A percentile compares a stretch with the other conserved stretches of the same genome.
These are phyloP conservation scores for Platyura marginata DNA, from an alignment of 1,140 invertebrate genomes.

Conservation along the genomic window DNA sequence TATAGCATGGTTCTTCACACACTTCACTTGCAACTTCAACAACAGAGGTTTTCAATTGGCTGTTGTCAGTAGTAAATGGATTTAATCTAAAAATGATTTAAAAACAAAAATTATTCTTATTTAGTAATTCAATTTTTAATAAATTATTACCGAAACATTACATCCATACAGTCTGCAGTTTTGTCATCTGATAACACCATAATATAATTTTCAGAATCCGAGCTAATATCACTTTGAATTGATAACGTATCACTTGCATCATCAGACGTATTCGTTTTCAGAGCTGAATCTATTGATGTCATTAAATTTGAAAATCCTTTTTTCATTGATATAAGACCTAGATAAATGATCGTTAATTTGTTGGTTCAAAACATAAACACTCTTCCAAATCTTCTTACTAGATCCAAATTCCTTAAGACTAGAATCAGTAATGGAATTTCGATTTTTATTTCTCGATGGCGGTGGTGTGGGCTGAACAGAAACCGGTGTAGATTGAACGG, in stretches of 20 bases:
- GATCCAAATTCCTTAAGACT: slow-evolving; percentile 18
- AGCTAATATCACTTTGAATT: slow-evolving; percentile 55
- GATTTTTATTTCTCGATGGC: slow-evolving; percentile 16
- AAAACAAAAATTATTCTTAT: too few species aligned
- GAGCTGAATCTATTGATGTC: slow-evolving; percentile 60
- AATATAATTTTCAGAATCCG: slow-evolving; percentile 60
- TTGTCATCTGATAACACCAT: slow-evolving; percentile 45
- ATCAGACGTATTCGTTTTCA: slow-evolving; percentile 43
- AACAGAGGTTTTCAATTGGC: slow-evolving; percentile 25
- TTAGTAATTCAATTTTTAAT: neutral
- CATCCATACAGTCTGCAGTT: slow-evolving; percentile 40
- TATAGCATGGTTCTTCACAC: slow-evolving; percentile 46
- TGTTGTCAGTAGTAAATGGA: slow-evolving; percentile 24
- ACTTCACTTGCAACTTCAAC: slow-evolving; percentile 74
- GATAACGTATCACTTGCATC: slow-evolving; percentile 51
- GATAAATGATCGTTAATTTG: neutral
- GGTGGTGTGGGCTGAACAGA: slow-evolving; percentile 23
- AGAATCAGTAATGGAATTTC: slow-evolving; percentile 11
- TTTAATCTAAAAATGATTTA: slow-evolving; percentile 13
- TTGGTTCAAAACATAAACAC: neutral
- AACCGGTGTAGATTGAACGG: slow-evolving; percentile 16
- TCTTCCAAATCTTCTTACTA: neutral
- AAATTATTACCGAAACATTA: slow-evolving; percentile 31
- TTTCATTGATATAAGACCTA: slow-evolving; percentile 51
- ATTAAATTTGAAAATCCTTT: slow-evolving; percentile 61